phyloP scores from a whole-genome alignment of 2,888 invertebrate species.

The Diaperis boleti region DNA sequence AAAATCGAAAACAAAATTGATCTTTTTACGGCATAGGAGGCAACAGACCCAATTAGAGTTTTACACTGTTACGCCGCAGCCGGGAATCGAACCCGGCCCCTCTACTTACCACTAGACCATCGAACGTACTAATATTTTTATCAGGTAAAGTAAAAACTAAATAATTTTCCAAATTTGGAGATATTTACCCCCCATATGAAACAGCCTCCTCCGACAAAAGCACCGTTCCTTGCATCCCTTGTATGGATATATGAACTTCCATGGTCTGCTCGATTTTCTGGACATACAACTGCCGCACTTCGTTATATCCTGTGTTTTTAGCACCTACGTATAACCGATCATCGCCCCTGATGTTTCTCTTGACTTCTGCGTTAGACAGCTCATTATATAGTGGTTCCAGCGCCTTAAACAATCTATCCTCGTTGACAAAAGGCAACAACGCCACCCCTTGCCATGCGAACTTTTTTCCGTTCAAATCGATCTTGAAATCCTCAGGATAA shows the following conservation, averaged over 20 bases:
- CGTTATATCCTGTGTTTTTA: constrained; percentile 77
- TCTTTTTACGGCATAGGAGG: too few species aligned
- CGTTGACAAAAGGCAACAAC: constrained; percentile 97
- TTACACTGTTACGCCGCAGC: too few species aligned
- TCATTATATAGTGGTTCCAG: constrained; percentile 83
- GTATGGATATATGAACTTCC: constrained; percentile 75
- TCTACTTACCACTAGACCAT: too few species aligned
- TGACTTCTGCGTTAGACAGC: constrained; percentile 87
- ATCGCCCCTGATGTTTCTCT: constrained; percentile 88
- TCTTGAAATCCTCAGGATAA: constrained; percentile 97
- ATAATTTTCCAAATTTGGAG: neutral
- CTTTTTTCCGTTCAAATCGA: constrained; percentile 99
- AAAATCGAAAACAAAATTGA: too few species aligned
- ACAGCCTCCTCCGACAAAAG: constrained; percentile 80
- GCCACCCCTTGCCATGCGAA: constrained; percentile 99
- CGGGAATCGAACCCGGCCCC: too few species aligned
- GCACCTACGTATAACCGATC: constrained; percentile 90
- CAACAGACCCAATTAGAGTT: too few species aligned
- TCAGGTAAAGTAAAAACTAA: too few species aligned
- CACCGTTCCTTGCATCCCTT: constrained; percentile 88
- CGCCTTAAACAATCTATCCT: constrained; percentile 86
- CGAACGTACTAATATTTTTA: too few species aligned
- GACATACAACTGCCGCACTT: constrained; percentile 78
- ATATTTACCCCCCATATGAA: constrained; percentile 73
- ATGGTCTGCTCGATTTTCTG: constrained; percentile 67